A percentile compares a stretch with the other conserved stretches of the same genome.
phyloP scores from a whole-genome alignment of 2,113 vertebrate genomes.

The Bostrychus sinensis region DNA sequence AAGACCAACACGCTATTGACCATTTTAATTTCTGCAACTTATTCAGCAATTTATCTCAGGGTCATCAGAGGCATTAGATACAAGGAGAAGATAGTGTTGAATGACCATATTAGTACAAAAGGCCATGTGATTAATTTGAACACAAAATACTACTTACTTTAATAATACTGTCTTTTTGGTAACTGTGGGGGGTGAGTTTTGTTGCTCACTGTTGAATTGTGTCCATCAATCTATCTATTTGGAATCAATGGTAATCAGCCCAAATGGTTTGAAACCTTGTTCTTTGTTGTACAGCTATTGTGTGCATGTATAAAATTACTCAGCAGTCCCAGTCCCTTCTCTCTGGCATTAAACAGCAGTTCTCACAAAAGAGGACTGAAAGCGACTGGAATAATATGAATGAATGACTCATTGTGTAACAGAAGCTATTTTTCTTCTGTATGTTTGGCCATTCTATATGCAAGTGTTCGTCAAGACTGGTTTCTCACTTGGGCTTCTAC shows the following conservation, averaged over 20 bases:
- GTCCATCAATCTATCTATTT: background rate
- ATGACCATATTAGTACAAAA: too few relatives aligned
- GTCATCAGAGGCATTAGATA: background rate
- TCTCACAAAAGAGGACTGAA: conserved; percentile 7
- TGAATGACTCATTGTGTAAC: conserved; percentile 1
- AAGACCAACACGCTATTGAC: too few relatives aligned
- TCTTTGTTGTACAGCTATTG: background rate
- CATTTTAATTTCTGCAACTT: too few relatives aligned
- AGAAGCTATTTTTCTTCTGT: conserved; percentile 18
- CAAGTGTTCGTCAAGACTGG: background rate
- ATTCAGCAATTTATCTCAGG: background rate
- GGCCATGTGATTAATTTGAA: too few relatives aligned
- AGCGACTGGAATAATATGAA: conserved; percentile 6
- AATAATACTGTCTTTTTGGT: too few relatives aligned
- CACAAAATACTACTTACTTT: too few relatives aligned
- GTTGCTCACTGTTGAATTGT: background rate
- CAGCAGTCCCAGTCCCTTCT: background rate
- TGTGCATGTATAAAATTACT: background rate
- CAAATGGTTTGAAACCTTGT: background rate
- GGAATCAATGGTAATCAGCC: background rate
- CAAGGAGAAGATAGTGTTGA: background rate
- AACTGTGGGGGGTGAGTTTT: too few relatives aligned
- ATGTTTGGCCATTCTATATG: too few relatives aligned
- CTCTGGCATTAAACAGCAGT: conserved; percentile 19
- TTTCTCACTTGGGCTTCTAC: too few relatives aligned